Conservation (phyloP, 1,140 invertebrate species). For the Calephelis nemesis region DNA sequence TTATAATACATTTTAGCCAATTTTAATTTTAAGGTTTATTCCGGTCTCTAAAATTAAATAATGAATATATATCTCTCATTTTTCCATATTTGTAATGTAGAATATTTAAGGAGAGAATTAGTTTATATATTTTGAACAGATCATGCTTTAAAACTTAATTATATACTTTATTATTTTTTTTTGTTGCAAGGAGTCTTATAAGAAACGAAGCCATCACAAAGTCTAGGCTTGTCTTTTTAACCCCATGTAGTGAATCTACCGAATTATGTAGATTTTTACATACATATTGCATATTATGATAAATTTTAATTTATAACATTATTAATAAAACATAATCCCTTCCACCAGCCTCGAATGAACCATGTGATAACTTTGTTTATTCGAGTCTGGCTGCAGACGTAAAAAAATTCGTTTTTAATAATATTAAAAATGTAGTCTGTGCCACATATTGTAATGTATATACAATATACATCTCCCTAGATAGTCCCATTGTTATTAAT, state of each 20-base stretch:
- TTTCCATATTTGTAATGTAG: background rate
- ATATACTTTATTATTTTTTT: too few relatives aligned
- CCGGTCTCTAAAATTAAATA: background rate
- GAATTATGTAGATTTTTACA: background rate
- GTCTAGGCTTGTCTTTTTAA: background rate
- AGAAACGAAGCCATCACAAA: too few relatives aligned
- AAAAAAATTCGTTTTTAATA: slow-evolving; percentile 27
- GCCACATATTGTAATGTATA: slow-evolving; percentile 70
- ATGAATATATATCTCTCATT: background rate
- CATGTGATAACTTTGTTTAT: background rate
- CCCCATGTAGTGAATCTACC: slow-evolving; percentile 6
- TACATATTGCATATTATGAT: background rate
- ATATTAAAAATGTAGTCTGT: slow-evolving; percentile 51
- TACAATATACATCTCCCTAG: slow-evolving; percentile 72
- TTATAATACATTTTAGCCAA: too few relatives aligned
- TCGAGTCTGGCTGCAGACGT: slow-evolving; percentile 18
- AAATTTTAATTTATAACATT: slow-evolving; percentile 14
- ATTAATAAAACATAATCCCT: slow-evolving; percentile 18
- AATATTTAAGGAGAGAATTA: background rate
- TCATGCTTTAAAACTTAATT: too few relatives aligned
- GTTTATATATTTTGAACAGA: background rate
- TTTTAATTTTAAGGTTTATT: too few relatives aligned
- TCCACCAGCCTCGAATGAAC: slow-evolving; percentile 20
- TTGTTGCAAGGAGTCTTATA: too few relatives aligned
- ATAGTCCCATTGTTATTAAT: slow-evolving; percentile 72